Conservation (phyloP, 2,888 invertebrate genomes). For the Lasius platythorax region DNA sequence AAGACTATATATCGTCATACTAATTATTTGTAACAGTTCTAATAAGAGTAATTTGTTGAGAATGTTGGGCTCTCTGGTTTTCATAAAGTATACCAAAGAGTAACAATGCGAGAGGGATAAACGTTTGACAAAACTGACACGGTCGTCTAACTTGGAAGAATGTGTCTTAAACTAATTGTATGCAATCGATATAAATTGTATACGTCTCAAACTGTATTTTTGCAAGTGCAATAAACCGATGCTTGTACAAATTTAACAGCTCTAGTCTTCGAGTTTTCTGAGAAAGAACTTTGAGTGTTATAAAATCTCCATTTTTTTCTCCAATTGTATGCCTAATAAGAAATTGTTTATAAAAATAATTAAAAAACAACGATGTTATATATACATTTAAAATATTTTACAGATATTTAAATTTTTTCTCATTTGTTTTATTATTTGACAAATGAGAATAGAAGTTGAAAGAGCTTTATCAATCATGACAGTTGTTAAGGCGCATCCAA, state of each 20-base stretch:
- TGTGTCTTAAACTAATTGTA: constrained; percentile 55
- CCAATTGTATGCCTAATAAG: neutral
- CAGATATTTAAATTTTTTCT: constrained; percentile 6
- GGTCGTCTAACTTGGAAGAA: constrained; percentile 6
- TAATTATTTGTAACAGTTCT: constrained; percentile 41
- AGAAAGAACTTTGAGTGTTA: neutral
- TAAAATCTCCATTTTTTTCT: neutral
- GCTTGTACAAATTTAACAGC: constrained; percentile 83
- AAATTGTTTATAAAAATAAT: constrained; percentile 2
- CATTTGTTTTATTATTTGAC: constrained; percentile 54
- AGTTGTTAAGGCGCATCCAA: constrained; percentile 9
- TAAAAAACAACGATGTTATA: neutral
- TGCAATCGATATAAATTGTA: constrained; percentile 57
- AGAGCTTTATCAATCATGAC: constrained; percentile 32
- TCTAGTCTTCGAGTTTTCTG: neutral
- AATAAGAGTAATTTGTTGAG: constrained; percentile 12
- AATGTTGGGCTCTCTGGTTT: constrained; percentile 46
- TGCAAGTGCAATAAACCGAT: constrained; percentile 81
- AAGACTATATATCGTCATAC: neutral
- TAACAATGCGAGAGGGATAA: constrained; percentile 32
- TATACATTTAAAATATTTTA: neutral
- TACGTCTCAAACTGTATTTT: constrained; percentile 80
- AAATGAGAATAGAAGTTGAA: constrained; percentile 39
- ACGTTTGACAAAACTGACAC: constrained; percentile 25
- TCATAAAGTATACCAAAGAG: constrained; percentile 58